Percentiles rank a stretch among this genome's conserved stretches.
phyloP scores from a whole-genome alignment of 2,888 invertebrate genomes.

The Trachelus stipa region DNA sequence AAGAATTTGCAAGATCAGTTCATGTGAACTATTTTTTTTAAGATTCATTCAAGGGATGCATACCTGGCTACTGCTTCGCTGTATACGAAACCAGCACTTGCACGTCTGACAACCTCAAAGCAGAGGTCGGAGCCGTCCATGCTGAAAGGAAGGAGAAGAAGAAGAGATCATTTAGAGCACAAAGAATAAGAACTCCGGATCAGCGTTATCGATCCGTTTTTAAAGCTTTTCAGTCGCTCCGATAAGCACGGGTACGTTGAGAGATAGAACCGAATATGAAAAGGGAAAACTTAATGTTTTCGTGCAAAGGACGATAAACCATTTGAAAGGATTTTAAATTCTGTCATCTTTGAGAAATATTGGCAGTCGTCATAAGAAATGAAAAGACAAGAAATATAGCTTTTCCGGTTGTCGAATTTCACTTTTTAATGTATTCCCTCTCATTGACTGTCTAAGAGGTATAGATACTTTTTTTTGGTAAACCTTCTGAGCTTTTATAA shows the following conservation, averaged over 20 bases:
- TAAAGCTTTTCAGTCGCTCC: background rate
- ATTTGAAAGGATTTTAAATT: background rate
- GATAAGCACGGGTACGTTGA: background rate
- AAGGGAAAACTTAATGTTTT: background rate
- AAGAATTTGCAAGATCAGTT: background rate
- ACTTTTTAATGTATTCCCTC: background rate
- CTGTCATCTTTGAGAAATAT: background rate
- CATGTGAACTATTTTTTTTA: too few species aligned
- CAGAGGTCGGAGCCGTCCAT: constrained; percentile 99
- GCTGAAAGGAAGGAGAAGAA: constrained; percentile 72
- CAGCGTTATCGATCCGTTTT: background rate
- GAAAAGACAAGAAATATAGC: background rate
- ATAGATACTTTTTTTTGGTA: background rate
- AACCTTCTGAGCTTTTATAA: background rate
- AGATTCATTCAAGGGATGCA: background rate
- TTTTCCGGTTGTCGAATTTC: background rate
- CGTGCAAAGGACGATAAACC: background rate
- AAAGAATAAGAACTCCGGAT: background rate
- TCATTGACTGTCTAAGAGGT: background rate
- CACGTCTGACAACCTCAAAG: constrained; percentile 96
- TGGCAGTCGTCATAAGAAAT: background rate
- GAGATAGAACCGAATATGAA: background rate
- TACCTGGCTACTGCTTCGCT: constrained; percentile 99
- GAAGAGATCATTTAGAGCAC: background rate
- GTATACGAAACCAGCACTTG: constrained; percentile 97